A percentile compares a stretch with the other conserved stretches of the same genome.
Conservation (phyloP, 2,797 vertebrate species). For the Helicolenus hilgendorfi region DNA sequence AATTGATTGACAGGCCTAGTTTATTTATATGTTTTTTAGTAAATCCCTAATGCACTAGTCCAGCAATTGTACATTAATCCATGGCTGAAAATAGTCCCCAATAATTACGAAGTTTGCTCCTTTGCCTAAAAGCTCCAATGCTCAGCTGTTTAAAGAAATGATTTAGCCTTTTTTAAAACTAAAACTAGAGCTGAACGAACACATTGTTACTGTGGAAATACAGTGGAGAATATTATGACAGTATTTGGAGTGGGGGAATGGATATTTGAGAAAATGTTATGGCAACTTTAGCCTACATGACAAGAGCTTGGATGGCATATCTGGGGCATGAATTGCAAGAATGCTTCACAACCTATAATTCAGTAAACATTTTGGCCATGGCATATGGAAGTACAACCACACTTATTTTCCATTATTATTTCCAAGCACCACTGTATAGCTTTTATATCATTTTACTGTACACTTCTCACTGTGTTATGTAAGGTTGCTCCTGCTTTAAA, state of each 20-base stretch:
- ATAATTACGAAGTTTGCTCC: no score
- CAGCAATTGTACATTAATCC: no score
- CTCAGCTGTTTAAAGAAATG: neutral
- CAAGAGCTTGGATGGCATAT: conserved; percentile 33
- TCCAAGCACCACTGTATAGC: conserved; percentile 25
- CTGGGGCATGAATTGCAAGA: conserved; percentile 33
- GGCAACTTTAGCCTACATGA: neutral
- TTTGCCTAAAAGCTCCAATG: neutral
- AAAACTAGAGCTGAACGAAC: neutral
- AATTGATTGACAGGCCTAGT: no score
- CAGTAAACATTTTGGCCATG: conserved; percentile 41
- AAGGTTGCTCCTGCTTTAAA: neutral
- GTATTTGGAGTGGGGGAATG: neutral
- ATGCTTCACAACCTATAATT: conserved; percentile 59
- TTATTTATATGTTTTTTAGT: no score
- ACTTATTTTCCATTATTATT: conserved; percentile 33
- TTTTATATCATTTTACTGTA: conserved; percentile 13
- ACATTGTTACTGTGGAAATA: neutral
- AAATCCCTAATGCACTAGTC: no score
- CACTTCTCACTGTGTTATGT: conserved; percentile 33
- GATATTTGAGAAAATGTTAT: neutral
- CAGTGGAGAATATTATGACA: neutral
- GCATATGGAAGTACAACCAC: conserved; percentile 46
- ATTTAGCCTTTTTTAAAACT: neutral
- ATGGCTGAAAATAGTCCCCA: no score